phyloP scores from a whole-genome alignment of 2,888 invertebrate species.

The Hybos culiciformis region DNA sequence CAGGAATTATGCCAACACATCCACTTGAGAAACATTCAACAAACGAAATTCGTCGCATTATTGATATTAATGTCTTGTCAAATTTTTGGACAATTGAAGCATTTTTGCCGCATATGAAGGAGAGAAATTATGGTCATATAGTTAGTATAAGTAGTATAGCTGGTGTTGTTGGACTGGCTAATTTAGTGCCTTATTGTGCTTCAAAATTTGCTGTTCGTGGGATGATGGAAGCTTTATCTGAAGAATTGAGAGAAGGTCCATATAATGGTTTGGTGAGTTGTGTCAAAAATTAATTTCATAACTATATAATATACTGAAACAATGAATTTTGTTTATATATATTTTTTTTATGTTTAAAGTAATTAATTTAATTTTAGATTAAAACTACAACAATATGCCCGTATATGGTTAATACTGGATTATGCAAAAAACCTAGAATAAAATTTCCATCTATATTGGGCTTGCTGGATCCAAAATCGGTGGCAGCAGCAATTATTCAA shows the following conservation, averaged over 20 bases:
- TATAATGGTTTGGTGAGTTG: constrained; percentile 24
- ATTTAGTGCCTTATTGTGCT: constrained; percentile 68
- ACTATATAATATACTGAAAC: constrained; percentile 20
- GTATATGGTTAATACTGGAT: constrained; percentile 75
- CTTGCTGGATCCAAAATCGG: constrained; percentile 48
- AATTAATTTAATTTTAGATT: constrained; percentile 38
- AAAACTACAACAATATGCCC: constrained; percentile 74
- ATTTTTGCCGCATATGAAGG: constrained; percentile 63
- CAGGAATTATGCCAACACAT: constrained; percentile 74
- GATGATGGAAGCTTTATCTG: constrained; percentile 67
- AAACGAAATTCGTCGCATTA: constrained; percentile 53
- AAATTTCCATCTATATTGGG: constrained; percentile 55
- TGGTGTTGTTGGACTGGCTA: constrained; percentile 54
- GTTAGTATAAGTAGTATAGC: constrained; percentile 65
- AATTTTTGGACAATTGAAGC: constrained; percentile 66
- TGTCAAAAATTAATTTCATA: not conserved
- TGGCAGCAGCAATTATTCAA: constrained; percentile 50
- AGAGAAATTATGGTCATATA: constrained; percentile 59
- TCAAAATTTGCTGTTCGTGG: constrained; percentile 74
- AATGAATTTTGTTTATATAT: not conserved
- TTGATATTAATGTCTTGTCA: constrained; percentile 63
- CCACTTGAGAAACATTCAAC: constrained; percentile 49
- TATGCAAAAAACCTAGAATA: constrained; percentile 63
- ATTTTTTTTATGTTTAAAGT: constrained; percentile 5
- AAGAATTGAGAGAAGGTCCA: constrained; percentile 52